These are phyloP conservation scores for Melipona bicolor DNA, from an alignment of 2,888 invertebrate species.

Conservation along the genomic window DNA sequence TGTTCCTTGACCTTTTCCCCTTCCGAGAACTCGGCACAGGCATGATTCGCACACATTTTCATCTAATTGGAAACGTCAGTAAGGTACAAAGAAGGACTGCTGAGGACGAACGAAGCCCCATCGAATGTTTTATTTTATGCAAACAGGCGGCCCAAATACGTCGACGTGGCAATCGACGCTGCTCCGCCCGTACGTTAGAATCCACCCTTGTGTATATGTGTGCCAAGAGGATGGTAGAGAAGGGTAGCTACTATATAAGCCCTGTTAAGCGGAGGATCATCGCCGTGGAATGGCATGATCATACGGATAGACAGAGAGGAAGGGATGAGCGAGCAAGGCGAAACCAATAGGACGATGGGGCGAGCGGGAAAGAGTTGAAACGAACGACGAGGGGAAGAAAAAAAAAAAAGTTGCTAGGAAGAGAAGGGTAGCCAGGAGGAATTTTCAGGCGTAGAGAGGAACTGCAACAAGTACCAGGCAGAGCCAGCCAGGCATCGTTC, in stretches of 20 bases:
- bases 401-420: slow-evolving; percentile 46
- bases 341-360: slow-evolving; percentile 49
- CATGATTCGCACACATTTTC: background rate
- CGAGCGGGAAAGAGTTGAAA: slow-evolving; percentile 62
- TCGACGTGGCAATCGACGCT: slow-evolving; percentile 14
- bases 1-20: background rate
- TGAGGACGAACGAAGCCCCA: slow-evolving; percentile 4
- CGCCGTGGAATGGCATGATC: slow-evolving; percentile 78
- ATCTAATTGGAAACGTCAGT: background rate
- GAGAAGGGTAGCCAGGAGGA: slow-evolving; percentile 22
- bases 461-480: slow-evolving; percentile 65
- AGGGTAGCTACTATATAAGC: slow-evolving; percentile 68
- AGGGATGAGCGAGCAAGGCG: slow-evolving; percentile 57
- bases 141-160: background rate
- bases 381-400: slow-evolving; percentile 39
- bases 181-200: slow-evolving; percentile 22
- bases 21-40: too few relatives aligned
- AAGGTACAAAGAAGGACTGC: background rate
- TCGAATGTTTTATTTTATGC: slow-evolving; percentile 9
- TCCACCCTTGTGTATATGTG: slow-evolving; percentile 35
- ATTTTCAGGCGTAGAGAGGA: slow-evolving; percentile 38
- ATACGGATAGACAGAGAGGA: slow-evolving; percentile 71
- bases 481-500: slow-evolving; percentile 49
- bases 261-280: slow-evolving; percentile 77
- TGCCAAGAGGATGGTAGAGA: slow-evolving; percentile 51